Conservation (phyloP, 2,888 invertebrate species). For the Biston betularia region DNA sequence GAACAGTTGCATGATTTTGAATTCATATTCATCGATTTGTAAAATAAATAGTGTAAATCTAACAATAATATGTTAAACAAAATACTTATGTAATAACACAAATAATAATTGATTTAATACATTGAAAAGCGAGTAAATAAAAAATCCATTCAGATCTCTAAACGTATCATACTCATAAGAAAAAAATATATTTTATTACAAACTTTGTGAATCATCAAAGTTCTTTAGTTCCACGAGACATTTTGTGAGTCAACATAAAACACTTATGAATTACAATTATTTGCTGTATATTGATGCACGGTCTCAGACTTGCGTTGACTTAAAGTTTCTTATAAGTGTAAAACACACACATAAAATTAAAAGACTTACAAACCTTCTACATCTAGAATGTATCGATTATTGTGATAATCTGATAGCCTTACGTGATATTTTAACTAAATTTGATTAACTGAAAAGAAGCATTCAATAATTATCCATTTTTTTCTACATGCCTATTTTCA, state of each 20-base stretch:
- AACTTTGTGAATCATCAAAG: not conserved
- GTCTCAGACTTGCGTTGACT: too few relatives aligned
- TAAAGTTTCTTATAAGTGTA: too few relatives aligned
- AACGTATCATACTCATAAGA: conserved; percentile 38
- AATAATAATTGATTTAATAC: conserved; percentile 32
- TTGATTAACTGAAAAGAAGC: too few relatives aligned
- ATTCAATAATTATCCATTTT: too few relatives aligned
- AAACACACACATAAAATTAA: too few relatives aligned
- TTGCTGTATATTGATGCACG: too few relatives aligned
- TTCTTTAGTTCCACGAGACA: not conserved
- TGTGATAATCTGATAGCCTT: too few relatives aligned
- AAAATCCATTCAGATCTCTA: conserved; percentile 64
- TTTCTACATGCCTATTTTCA: too few relatives aligned
- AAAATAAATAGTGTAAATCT: conserved; percentile 61
- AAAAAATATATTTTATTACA: conserved; percentile 23
- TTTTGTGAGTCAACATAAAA: not conserved
- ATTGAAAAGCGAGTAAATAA: conserved; percentile 33
- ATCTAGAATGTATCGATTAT: too few relatives aligned
- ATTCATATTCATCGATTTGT: conserved; percentile 40
- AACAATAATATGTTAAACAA: conserved; percentile 48
- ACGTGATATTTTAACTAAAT: too few relatives aligned
- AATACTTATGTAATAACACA: conserved; percentile 7
- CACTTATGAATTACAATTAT: too few relatives aligned
- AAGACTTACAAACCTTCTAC: too few relatives aligned
- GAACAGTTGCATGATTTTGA: conserved; percentile 6